Evolutionary conservation across 2,888 invertebrate species (phyloP).

Genomic region (Drosophila putrida): DNA sequence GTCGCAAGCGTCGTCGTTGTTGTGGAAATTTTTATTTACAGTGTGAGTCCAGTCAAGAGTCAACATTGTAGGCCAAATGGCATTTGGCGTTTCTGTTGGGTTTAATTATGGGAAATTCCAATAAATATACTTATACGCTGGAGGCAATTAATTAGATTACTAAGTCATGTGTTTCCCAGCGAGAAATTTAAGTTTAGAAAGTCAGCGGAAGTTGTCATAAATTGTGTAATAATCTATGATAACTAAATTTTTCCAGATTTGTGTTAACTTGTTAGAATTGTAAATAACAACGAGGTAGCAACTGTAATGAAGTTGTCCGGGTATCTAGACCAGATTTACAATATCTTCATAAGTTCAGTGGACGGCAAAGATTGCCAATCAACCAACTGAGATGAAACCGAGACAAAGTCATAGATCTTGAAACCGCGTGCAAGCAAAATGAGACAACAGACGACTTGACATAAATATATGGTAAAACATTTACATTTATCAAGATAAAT

Average conservation of each 20-base stretch:
- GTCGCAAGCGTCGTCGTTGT: conserved; percentile 11
- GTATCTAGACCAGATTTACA: conserved; percentile 22
- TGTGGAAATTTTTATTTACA: conserved; percentile 45
- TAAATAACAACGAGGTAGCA: not conserved
- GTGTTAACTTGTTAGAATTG: conserved; percentile 2
- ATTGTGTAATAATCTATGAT: conserved; percentile 1
- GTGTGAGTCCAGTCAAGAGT: conserved; percentile 32
- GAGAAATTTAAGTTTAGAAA: conserved; percentile 1
- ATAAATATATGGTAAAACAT: conserved; percentile 79
- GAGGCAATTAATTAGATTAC: conserved; percentile 12
- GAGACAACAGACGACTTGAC: conserved; percentile 73
- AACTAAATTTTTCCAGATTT: not conserved
- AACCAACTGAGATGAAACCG: not conserved
- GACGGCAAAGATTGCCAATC: conserved; percentile 52
- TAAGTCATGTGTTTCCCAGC: conserved; percentile 7
- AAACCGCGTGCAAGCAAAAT: conserved; percentile 70
- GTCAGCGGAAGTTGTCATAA: conserved; percentile 2
- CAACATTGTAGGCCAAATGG: conserved; percentile 39
- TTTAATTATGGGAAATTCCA: conserved; percentile 34
- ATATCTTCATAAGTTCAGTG: conserved; percentile 45
- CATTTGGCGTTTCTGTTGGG: conserved; percentile 22
- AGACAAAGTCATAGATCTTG: conserved; percentile 58
- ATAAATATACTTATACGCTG: conserved; percentile 17
- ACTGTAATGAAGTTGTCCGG: conserved; percentile 7
- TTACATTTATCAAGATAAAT: conserved; percentile 82